A percentile compares a stretch with the other conserved stretches of the same genome.
These are phyloP conservation scores for Drosophila tanythrix DNA, from an alignment of 2,888 invertebrate species.

Conservation along the genomic window DNA sequence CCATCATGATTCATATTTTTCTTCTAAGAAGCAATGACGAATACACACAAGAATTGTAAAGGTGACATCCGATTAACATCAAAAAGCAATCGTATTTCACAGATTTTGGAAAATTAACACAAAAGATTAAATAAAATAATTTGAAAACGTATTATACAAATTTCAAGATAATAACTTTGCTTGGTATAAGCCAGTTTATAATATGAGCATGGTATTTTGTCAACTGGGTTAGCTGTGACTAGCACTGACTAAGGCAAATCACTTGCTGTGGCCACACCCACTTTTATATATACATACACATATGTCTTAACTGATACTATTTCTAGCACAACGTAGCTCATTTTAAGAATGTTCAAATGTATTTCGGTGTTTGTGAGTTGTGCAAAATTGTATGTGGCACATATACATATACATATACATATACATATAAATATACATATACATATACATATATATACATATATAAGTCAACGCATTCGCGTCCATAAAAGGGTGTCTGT, in stretches of 20 bases:
- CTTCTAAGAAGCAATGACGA: no score
- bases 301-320: constrained; percentile 49
- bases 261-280: constrained; percentile 30
- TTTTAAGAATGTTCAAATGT: constrained; percentile 27
- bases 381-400: no score
- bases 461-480: not conserved
- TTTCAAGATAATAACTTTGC: not conserved
- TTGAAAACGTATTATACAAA: not conserved
- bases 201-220: constrained; percentile 33
- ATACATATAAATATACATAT: no score
- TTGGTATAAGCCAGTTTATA: not conserved
- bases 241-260: constrained; percentile 32
- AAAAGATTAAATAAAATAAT: not conserved
- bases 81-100: not conserved
- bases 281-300: not conserved
- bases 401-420: no score
- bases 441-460: no score
- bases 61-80: not conserved
- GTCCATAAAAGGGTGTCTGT: not conserved
- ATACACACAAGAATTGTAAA: not conserved
- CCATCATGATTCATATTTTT: no score
- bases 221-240: constrained; percentile 41
- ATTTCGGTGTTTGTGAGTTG: constrained; percentile 18
- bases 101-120: not conserved
- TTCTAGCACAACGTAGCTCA: constrained; percentile 22